These are phyloP conservation scores for Colletes gigas DNA, from an alignment of 1,140 invertebrate genomes.

Conservation along the genomic window DNA sequence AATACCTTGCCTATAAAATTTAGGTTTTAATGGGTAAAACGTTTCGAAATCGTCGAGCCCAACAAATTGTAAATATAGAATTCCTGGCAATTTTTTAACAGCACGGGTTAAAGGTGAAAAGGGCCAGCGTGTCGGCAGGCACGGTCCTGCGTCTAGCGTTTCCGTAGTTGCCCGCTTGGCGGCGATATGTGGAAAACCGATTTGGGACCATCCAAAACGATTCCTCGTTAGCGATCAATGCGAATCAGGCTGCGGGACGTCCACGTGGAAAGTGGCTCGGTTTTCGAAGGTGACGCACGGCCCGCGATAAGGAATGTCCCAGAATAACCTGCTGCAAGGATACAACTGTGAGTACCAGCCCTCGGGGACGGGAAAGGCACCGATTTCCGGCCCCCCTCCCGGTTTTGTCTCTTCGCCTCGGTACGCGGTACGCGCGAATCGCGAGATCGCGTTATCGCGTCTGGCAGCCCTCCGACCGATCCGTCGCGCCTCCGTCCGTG, in stretches of 20 bases:
- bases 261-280: slow-evolving; percentile 46
- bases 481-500: slow-evolving; percentile 32
- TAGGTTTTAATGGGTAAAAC: too few species aligned
- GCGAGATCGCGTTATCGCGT: not conserved
- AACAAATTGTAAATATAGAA: too few species aligned
- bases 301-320: slow-evolving; percentile 59
- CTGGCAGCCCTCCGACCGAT: not conserved
- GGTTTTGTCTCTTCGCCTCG: not conserved
- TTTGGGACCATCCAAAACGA: slow-evolving; percentile 25
- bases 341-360: slow-evolving; percentile 68
- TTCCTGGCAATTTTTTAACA: too few species aligned
- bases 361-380: too few species aligned
- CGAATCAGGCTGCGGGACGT: slow-evolving; percentile 49
- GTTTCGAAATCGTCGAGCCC: too few species aligned
- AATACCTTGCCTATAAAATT: too few species aligned
- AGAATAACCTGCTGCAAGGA: slow-evolving; percentile 65
- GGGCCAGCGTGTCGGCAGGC: not conserved
- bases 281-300: slow-evolving; percentile 35
- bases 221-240: slow-evolving; percentile 46
- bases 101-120: not conserved
- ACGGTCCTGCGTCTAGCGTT: slow-evolving; percentile 7
- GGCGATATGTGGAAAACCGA: slow-evolving; percentile 40
- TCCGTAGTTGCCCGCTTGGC: slow-evolving; percentile 30
- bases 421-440: not conserved
- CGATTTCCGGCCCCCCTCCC: too few species aligned